Base-by-base conservation (phyloP, 2,888 invertebrate genomes). In the Drosophila pseudotakahashii region DNA sequence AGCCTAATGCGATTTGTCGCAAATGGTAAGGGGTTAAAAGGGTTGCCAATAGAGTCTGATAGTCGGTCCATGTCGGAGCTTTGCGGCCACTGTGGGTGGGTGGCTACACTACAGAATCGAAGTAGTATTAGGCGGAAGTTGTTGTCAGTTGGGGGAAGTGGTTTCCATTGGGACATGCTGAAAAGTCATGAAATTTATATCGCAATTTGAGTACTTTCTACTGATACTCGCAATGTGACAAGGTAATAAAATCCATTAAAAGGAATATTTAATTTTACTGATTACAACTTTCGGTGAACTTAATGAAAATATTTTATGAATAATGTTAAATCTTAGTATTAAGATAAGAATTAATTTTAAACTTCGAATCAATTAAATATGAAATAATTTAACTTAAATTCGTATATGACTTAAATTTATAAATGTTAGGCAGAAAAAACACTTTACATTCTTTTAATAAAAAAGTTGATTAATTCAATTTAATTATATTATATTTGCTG, bases 1-100 rank as follows among this genome's bases (percentile, higher is more conserved):
- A 26, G 45, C 67, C 67, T 66, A 66, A 66, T 66, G 64, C 64
- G 64, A 66, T 66, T 66, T 66, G 64, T 39, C 54, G 67, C 52
- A 64, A 64, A 64, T 64, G 63, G 51, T 51, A 44, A 64, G 30
- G 61, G 37, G 48, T 30, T 53, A 45, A 45, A 64, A 45, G 45
- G 66, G 51, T 64, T 60, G 61, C 32, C 44, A 6, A 45, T 42
- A 4, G 44, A 47, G 32, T 16, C n/a, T 10, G 54, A 60, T 57
- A n/a, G 16, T 26, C 26, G 30, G 16, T 44, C 44, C 57, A 52
- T 54, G 53, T 42, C n/a, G 13, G 19, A 5, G 41, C 42, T 54
- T 42, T 62, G 59, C 39, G 61, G 61, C 45, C 6, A 32, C 57
- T 19, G 30, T 54, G 39, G 58, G 30, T 54, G 39, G 58, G 58